Evolutionary conservation across 2,797 vertebrate genomes (phyloP).

Genomic region (Psittacula derbiana): DNA sequence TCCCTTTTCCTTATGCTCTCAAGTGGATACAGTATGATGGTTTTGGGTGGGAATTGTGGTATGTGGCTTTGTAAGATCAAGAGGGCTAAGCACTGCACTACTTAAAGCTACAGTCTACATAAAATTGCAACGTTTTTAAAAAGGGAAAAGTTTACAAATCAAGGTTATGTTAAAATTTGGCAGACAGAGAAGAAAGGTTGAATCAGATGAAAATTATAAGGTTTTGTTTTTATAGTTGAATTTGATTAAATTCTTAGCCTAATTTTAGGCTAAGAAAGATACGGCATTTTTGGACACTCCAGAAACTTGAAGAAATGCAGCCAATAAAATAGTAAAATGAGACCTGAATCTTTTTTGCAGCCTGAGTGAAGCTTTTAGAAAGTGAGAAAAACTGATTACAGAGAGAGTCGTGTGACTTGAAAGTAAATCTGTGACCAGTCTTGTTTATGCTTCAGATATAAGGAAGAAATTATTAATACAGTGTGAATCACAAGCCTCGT

Average conservation of each 20-base stretch:
- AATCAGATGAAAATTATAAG: background rate
- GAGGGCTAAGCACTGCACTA: background rate
- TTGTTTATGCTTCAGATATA: background rate
- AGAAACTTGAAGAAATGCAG: background rate
- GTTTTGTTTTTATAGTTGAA: background rate
- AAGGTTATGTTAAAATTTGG: background rate
- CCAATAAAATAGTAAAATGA: background rate
- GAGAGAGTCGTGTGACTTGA: background rate
- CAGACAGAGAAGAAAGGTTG: background rate
- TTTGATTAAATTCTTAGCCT: background rate
- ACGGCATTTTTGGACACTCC: background rate
- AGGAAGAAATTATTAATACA: background rate
- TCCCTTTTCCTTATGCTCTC: background rate
- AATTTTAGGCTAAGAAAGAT: background rate
- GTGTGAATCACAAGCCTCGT: background rate
- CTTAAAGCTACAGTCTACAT: background rate
- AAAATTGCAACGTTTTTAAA: background rate
- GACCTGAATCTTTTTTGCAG: background rate
- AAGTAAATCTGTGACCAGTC: background rate
- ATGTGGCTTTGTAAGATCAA: background rate
- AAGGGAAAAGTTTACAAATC: background rate
- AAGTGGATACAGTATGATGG: background rate
- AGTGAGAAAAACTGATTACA: background rate
- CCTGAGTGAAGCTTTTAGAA: background rate
- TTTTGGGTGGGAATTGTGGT: background rate